phyloP scores from a whole-genome alignment of 2,888 invertebrate genomes.

The Nudaria mundana region DNA sequence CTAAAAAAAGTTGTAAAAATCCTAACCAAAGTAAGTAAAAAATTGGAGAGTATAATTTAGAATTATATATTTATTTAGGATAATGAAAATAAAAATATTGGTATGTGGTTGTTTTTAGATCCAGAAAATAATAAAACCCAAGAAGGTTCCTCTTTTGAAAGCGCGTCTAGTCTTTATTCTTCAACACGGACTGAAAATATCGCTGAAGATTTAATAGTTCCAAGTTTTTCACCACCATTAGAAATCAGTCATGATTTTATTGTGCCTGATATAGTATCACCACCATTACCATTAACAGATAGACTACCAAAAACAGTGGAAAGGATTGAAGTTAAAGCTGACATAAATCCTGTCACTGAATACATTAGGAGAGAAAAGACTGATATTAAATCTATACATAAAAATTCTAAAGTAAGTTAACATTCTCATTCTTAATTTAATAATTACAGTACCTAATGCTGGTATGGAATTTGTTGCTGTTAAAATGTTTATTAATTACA shows the following conservation, averaged over 20 bases:
- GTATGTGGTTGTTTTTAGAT: slow-evolving; percentile 69
- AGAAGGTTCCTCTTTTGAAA: slow-evolving; percentile 93
- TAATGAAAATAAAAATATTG: too few relatives aligned
- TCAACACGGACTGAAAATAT: slow-evolving; percentile 86
- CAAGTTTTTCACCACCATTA: slow-evolving; percentile 82
- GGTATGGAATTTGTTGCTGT: slow-evolving; percentile 13
- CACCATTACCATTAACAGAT: slow-evolving; percentile 70
- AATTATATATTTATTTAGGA: neutral
- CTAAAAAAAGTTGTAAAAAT: slow-evolving; percentile 81
- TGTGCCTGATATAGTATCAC: slow-evolving; percentile 68
- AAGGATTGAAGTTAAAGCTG: slow-evolving; percentile 68
- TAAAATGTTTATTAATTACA: slow-evolving; percentile 27
- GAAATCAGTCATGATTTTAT: slow-evolving; percentile 75
- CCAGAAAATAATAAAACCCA: slow-evolving; percentile 82
- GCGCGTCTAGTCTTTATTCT: slow-evolving; percentile 90
- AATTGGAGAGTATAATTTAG: neutral
- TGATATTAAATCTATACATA: slow-evolving; percentile 64
- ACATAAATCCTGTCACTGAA: slow-evolving; percentile 57
- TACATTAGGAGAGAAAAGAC: slow-evolving; percentile 73
- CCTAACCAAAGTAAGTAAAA: slow-evolving; percentile 64
- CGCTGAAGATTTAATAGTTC: slow-evolving; percentile 83
- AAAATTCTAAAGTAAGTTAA: slow-evolving; percentile 41
- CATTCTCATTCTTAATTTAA: neutral
- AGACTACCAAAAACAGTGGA: slow-evolving; percentile 60
- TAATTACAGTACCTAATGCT: slow-evolving; percentile 5